Evolutionary conservation across 2,797 vertebrate species (phyloP), one percentile per base, ranked within the genome.

Genomic region (Nannoperca australis): DNA sequence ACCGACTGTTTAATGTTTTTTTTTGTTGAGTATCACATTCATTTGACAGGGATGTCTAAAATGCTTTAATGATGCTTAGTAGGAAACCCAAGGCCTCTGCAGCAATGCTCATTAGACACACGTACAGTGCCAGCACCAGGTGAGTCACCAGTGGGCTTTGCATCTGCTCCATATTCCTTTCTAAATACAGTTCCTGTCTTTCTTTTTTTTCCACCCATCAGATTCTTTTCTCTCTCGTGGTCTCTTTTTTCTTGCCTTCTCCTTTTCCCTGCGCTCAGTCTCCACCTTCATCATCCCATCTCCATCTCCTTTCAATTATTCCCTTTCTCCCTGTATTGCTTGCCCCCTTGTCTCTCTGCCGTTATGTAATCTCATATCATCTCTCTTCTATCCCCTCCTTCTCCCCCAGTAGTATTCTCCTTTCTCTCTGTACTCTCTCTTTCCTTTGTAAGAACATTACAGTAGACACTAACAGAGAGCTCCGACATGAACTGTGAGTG

Each of bases 101-200:
- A 54, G 54, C 1, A n/a, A 69, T 30, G 42, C 70, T 68, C 60
- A 79, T 87, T 65, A 82, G 56, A 61, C 27, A 50, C 20, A 69
- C 70, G 79, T 47, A 55, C 60, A 56, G 13, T 12, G 38, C 38
- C 67, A 78, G 74, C 18, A 51, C 50, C 77, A 91, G 85, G 85
- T 91, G 88, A 88, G 81, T 87, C 88, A 91, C 77, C 54, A 30
- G 70, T 76, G 81, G 70, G 77, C 61, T 86, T 66, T 78, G 34
- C 73, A 80, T 88, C 84, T 81, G 70, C 70, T 78, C 85, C 50
- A 65, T 68, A 72, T 84, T 83, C 70, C 60, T 72, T 70, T 87
- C 74, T 78, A 75, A 83, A 86, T 79, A 70, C 74, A 59, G 47
- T 69, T 55, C 66, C 58, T 69, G 30, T 36, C 45, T 85, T 42